Evolutionary conservation across 2,888 invertebrate genomes (phyloP).

Genomic region (Apodemia hepburni): DNA sequence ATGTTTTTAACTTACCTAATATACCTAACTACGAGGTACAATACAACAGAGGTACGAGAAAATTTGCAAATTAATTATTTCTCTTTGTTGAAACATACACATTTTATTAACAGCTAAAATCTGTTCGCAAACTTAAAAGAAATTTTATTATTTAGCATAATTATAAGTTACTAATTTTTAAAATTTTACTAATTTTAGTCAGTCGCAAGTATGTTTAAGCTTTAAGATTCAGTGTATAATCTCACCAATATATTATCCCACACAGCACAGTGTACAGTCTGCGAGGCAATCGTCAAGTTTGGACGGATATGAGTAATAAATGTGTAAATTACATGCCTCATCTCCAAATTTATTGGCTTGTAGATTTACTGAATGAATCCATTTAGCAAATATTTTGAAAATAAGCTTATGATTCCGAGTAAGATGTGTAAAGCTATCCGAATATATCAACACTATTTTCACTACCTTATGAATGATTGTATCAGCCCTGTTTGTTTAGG

Average conservation of each 20-base stretch:
- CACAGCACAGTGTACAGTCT: conserved; percentile 38
- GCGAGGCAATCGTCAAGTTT: conserved; percentile 50
- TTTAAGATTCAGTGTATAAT: conserved; percentile 50
- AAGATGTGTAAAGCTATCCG: not conserved
- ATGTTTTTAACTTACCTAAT: too few relatives aligned
- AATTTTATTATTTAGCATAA: too few relatives aligned
- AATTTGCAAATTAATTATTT: too few relatives aligned
- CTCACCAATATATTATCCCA: conserved; percentile 62
- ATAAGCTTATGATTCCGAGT: conserved; percentile 7
- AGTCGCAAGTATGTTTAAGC: conserved; percentile 28
- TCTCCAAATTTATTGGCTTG: conserved; percentile 24
- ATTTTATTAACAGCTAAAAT: too few relatives aligned
- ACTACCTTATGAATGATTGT: not conserved
- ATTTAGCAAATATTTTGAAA: conserved; percentile 12
- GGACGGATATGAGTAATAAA: conserved; percentile 48
- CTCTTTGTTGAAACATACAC: too few relatives aligned
- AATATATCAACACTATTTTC: too few relatives aligned
- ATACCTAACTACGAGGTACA: too few relatives aligned
- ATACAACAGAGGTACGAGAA: too few relatives aligned
- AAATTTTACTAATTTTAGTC: too few relatives aligned
- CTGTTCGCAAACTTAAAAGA: too few relatives aligned
- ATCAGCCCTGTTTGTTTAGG: not conserved
- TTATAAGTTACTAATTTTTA: too few relatives aligned
- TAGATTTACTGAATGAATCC: conserved; percentile 16
- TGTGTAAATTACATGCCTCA: conserved; percentile 29